phyloP scores from a whole-genome alignment of 2,888 invertebrate species.

The Melipona bicolor region DNA sequence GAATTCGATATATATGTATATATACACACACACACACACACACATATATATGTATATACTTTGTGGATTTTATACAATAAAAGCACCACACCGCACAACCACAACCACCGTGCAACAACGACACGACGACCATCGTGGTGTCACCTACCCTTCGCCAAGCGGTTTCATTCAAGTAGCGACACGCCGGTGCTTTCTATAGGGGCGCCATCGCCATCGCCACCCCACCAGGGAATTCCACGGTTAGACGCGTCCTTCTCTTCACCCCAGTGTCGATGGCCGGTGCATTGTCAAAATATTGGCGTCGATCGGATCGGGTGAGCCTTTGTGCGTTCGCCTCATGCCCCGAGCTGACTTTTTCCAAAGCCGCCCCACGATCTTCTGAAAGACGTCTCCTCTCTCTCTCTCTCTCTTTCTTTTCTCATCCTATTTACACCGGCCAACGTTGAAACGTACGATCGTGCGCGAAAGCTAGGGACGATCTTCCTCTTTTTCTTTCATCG shows the following conservation, averaged over 20 bases:
- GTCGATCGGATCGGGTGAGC: slow-evolving; percentile 77
- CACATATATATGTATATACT: slow-evolving; percentile 55
- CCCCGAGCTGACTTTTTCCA: slow-evolving; percentile 77
- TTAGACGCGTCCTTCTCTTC: slow-evolving; percentile 57
- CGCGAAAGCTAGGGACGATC: not conserved
- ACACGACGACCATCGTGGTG: slow-evolving; percentile 40
- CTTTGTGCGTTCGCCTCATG: slow-evolving; percentile 74
- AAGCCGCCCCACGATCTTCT: slow-evolving; percentile 60
- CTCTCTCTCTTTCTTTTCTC: not conserved
- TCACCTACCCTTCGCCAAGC: slow-evolving; percentile 59
- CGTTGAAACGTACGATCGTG: not conserved
- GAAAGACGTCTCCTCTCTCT: slow-evolving; percentile 53
- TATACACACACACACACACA: too few relatives aligned
- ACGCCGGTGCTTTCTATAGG: slow-evolving; percentile 62
- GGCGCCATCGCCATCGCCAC: slow-evolving; percentile 49
- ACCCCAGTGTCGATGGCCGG: slow-evolving; percentile 75
- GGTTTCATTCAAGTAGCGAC: slow-evolving; percentile 66
- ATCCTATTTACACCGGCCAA: not conserved
- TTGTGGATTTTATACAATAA: slow-evolving; percentile 81
- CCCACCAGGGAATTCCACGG: slow-evolving; percentile 67
- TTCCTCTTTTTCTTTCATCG: not conserved
- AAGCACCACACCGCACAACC: slow-evolving; percentile 34
- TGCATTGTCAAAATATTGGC: slow-evolving; percentile 84
- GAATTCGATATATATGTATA: slow-evolving; percentile 64
- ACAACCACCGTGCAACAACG: slow-evolving; percentile 51